Conservation (phyloP, 1,140 invertebrate genomes). For the Philaenus spumarius region DNA sequence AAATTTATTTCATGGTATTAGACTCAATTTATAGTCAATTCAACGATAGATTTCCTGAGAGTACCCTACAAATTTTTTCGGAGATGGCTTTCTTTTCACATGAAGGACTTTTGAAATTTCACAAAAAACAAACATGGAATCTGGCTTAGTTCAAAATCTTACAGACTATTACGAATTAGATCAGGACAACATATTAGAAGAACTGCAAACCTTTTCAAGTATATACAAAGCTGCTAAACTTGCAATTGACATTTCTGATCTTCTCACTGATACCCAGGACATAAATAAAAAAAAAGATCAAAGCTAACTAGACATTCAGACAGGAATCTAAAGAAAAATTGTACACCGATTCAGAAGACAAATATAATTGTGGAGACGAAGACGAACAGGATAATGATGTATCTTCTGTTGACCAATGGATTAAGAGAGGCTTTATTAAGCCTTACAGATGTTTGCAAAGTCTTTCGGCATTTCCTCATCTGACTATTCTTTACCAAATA, state of each 20-base stretch:
- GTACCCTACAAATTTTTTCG: neutral
- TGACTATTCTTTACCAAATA: conserved; percentile 1
- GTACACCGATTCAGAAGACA: too few relatives aligned
- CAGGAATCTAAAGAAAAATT: too few relatives aligned
- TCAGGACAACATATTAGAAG: too few relatives aligned
- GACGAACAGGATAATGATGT: neutral
- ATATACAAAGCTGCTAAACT: neutral
- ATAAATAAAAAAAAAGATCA: too few relatives aligned
- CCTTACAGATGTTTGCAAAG: conserved; percentile 7
- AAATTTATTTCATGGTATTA: too few relatives aligned
- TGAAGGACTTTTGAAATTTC: neutral
- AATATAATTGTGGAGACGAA: neutral
- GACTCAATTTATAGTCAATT: neutral
- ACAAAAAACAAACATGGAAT: neutral
- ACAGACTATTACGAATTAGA: too few relatives aligned
- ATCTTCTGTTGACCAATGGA: neutral
- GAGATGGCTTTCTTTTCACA: neutral
- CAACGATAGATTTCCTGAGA: neutral
- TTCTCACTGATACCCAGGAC: too few relatives aligned
- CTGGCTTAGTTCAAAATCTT: neutral
- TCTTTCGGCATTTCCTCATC: neutral
- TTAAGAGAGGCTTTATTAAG: conserved; percentile 8
- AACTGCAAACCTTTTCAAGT: neutral
- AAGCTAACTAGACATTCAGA: too few relatives aligned
- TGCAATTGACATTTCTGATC: neutral